Conservation (phyloP, 2,888 invertebrate species). For the Sminthurinus aureus region DNA sequence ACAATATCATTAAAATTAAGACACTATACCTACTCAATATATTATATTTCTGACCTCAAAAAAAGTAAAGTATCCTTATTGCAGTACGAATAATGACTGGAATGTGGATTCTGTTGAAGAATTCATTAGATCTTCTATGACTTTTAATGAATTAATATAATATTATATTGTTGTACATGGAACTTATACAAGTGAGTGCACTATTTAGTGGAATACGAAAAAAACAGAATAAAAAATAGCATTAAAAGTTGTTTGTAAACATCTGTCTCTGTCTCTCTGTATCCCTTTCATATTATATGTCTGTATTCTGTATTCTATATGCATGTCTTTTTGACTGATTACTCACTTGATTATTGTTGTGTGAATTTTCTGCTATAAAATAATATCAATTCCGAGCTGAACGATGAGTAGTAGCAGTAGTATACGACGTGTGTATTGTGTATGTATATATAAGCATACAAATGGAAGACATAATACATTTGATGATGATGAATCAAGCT, state of each 20-base stretch:
- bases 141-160: neutral
- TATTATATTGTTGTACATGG: too few species aligned
- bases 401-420: neutral
- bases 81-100: neutral
- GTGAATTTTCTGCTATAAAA: neutral
- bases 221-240: neutral
- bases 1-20: too few species aligned
- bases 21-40: too few species aligned
- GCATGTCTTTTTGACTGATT: neutral
- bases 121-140: neutral
- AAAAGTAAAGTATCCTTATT: too few species aligned
- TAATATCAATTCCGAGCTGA: neutral
- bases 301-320: too few species aligned
- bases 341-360: neutral
- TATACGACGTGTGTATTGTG: too few species aligned
- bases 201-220: neutral
- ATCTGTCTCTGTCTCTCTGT: neutral
- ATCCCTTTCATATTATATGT: too few species aligned
- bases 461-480: too few species aligned
- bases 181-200: neutral
- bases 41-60: too few species aligned
- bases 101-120: neutral
- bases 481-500: too few species aligned
- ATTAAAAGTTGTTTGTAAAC: conserved; percentile 1
- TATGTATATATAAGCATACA: too few species aligned